Conservation (phyloP, 2,888 invertebrate genomes). For the Sphaeridia pumilis region DNA sequence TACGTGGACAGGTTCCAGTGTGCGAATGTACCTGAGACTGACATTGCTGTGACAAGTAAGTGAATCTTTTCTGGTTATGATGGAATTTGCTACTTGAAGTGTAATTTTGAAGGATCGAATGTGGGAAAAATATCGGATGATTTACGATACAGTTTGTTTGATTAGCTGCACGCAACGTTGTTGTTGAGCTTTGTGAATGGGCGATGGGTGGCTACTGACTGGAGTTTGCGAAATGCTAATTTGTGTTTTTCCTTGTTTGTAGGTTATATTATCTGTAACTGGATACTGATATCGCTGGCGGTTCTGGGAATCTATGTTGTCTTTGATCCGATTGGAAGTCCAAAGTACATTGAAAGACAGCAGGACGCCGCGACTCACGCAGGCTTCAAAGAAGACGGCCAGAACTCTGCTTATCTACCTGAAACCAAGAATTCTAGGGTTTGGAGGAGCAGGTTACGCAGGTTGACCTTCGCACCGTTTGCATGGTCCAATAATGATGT, state of each 20-base stretch:
- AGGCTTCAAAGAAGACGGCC: too few species aligned
- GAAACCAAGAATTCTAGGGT: slow-evolving; percentile 52
- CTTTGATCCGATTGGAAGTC: slow-evolving; percentile 66
- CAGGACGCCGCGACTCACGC: neutral
- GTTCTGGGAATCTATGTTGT: slow-evolving; percentile 63
- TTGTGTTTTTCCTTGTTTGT: too few species aligned
- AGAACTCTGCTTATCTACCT: slow-evolving; percentile 4
- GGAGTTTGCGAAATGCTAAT: too few species aligned
- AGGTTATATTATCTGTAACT: slow-evolving; percentile 67
- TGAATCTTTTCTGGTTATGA: slow-evolving; percentile 21
- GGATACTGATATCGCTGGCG: slow-evolving; percentile 62
- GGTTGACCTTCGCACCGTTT: slow-evolving; percentile 47
- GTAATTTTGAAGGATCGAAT: too few species aligned
- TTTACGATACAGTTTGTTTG: too few species aligned
- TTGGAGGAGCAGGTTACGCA: slow-evolving; percentile 57
- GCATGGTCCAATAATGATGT: slow-evolving; percentile 57
- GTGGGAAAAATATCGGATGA: too few species aligned
- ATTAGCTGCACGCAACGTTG: too few species aligned
- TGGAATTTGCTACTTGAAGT: too few species aligned
- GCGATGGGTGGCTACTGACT: too few species aligned
- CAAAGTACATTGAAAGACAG: slow-evolving; percentile 48
- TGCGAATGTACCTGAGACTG: slow-evolving; percentile 48
- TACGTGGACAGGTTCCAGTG: slow-evolving; percentile 59
- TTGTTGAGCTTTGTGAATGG: too few species aligned
- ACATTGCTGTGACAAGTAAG: slow-evolving; percentile 58